A percentile compares a stretch with the other conserved stretches of the same genome.
Evolutionary conservation across 2,888 invertebrate species (phyloP).

Genomic region (Lacanobia oleracea): DNA sequence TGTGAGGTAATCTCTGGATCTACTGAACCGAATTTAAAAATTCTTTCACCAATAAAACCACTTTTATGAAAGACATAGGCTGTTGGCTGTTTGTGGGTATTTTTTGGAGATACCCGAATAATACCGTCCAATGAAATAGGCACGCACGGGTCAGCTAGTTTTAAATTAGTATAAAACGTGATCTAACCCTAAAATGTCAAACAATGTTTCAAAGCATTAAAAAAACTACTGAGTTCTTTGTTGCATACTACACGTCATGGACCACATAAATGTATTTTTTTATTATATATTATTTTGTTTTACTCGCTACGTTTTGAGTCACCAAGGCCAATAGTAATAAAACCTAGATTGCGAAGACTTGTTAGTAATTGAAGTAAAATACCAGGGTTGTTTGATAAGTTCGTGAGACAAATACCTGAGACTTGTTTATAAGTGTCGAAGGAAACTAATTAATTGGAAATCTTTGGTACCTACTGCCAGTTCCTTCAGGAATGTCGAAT

Average conservation of each 20-base stretch:
- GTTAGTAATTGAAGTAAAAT: conserved; percentile 39
- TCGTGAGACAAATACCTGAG: conserved; percentile 24
- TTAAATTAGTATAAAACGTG: background rate
- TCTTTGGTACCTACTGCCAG: conserved; percentile 48
- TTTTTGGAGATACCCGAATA: too few species aligned
- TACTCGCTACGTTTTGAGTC: conserved; percentile 7
- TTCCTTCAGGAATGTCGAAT: conserved; percentile 46
- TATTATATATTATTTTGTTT: too few species aligned
- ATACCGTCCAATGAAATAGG: too few species aligned
- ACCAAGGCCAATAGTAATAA: conserved; percentile 8
- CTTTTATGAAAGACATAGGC: too few species aligned
- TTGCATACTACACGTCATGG: too few species aligned
- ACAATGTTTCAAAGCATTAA: background rate
- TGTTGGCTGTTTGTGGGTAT: too few species aligned
- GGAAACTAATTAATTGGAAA: conserved; percentile 53
- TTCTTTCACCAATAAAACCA: too few species aligned
- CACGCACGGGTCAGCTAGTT: too few species aligned
- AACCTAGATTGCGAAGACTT: conserved; percentile 11
- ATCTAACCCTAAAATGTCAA: background rate
- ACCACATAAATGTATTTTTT: too few species aligned
- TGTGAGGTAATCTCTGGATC: too few species aligned
- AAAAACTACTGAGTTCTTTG: background rate
- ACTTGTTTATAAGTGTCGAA: conserved; percentile 37
- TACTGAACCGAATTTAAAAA: too few species aligned
- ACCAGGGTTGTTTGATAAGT: conserved; percentile 33